phyloP scores from a whole-genome alignment of 2,113 vertebrate species.

The Lathamus discolor region DNA sequence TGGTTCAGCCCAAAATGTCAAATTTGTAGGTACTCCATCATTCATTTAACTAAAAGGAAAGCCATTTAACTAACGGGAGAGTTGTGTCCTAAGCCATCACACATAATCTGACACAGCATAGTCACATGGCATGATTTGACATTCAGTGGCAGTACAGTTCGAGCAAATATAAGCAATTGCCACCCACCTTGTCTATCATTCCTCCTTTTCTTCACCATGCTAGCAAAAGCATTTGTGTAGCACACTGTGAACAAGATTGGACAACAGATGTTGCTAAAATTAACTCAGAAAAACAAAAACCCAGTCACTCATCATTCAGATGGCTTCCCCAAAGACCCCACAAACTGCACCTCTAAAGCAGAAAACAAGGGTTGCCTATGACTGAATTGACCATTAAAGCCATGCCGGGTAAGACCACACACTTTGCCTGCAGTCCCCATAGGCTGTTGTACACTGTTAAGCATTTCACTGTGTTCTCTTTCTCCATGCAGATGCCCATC shows the following conservation, averaged over 20 bases:
- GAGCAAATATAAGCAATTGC: slow-evolving; percentile 15
- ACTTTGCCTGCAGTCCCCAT: not conserved
- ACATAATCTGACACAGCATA: not conserved
- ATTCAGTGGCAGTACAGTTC: not conserved
- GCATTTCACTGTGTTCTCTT: not conserved
- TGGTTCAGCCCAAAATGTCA: not conserved
- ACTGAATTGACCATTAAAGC: not conserved
- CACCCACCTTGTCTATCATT: slow-evolving; percentile 43
- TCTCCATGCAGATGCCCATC: not conserved
- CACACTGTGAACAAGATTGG: not conserved
- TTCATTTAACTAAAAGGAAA: not conserved
- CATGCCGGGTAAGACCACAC: slow-evolving; percentile 9
- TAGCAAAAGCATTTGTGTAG: slow-evolving; percentile 14
- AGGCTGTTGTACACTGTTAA: not conserved
- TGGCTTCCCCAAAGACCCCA: not conserved
- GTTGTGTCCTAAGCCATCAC: not conserved
- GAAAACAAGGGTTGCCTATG: not conserved
- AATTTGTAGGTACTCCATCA: not conserved
- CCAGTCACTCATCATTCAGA: not conserved
- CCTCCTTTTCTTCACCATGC: not conserved
- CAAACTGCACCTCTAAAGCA: not conserved
- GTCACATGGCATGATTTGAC: not conserved
- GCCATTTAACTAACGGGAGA: not conserved
- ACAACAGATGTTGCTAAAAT: slow-evolving; percentile 42
- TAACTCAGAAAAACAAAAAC: not conserved